Evolutionary conservation across 2,797 vertebrate species (phyloP), one percentile per base, ranked within the genome.

Genomic region (Catharus ustulatus): DNA sequence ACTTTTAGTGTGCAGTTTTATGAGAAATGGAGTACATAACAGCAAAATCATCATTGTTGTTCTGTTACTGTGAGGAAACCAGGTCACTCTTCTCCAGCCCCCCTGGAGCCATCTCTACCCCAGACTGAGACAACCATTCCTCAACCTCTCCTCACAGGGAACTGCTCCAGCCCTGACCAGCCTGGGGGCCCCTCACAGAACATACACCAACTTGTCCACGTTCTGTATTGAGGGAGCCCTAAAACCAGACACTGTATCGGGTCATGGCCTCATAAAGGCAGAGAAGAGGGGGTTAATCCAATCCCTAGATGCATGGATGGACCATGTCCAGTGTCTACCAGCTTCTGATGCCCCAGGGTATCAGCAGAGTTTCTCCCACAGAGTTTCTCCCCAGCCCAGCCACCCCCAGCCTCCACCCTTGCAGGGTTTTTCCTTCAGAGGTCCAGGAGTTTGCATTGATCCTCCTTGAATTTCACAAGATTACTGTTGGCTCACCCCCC

Each of bases 171-270:
- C 43, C 12, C 15, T 4, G 1, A 43, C 8, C 49, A 81, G 8
- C 18, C 13, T 40, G 9, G 26, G 12, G 4, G 5, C 3, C 2
- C 9, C 7, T 77, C 2, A 9, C 11, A 52, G 36, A 49, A 43
- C 0, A 0, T 22, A 48, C 3, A 1, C 5, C 1, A 5, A 5
- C 54, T 77, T 71, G 15, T 52, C 52, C 32, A 11, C 2, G 2
- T 24, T 54, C 58, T 54, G 8, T 51, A 34, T 0, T 5, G 16
- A 59, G 13, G 7, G 10, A 19, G 1, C 2, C 20, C 46, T 10
- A 54, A 82, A 69, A n/a, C 3, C 5, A 9, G 34, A 13, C 30
- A 13, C 43, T 30, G 4, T 64, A 19, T 36, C 0, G 0, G 21
- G 24, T 42, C 27, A 5, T 6, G 10, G 29, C 27, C 30, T 57